Evolutionary conservation across 2,113 vertebrate species (phyloP).

Genomic region (Saccopteryx bilineata): DNA sequence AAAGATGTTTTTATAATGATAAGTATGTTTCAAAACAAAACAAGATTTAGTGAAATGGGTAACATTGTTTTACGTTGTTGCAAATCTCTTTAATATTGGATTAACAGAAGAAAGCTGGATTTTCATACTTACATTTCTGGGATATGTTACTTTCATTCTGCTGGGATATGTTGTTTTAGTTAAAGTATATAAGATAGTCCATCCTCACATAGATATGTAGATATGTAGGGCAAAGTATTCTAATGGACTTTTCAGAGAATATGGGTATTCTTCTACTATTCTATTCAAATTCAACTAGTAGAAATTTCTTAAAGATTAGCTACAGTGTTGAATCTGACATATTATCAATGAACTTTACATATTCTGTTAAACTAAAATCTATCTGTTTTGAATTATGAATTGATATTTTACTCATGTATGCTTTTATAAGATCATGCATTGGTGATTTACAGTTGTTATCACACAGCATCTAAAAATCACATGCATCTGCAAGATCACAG

Average conservation of each 20-base stretch:
- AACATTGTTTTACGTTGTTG: not conserved
- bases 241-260: not conserved
- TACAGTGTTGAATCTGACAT: not conserved
- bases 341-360: not conserved
- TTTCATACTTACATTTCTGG: not conserved
- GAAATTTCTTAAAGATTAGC: not conserved
- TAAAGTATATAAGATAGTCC: not conserved
- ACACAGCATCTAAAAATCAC: conserved; percentile 15
- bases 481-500: not conserved
- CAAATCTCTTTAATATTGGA: not conserved
- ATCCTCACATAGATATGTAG: not conserved
- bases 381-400: conserved; percentile 25
- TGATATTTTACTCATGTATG: not conserved
- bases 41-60: not conserved
- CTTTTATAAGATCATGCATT: not conserved
- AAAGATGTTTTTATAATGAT: conserved; percentile 44
- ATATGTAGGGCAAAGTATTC: not conserved
- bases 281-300: not conserved
- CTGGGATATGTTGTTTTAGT: not conserved
- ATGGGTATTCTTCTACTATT: not conserved
- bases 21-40: conserved; percentile 10
- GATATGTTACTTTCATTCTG: not conserved
- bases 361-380: not conserved
- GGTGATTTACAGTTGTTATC: not conserved
- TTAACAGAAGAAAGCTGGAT: not conserved